phyloP scores from a whole-genome alignment of 2,113 vertebrate genomes.

The Caloenas nicobarica region DNA sequence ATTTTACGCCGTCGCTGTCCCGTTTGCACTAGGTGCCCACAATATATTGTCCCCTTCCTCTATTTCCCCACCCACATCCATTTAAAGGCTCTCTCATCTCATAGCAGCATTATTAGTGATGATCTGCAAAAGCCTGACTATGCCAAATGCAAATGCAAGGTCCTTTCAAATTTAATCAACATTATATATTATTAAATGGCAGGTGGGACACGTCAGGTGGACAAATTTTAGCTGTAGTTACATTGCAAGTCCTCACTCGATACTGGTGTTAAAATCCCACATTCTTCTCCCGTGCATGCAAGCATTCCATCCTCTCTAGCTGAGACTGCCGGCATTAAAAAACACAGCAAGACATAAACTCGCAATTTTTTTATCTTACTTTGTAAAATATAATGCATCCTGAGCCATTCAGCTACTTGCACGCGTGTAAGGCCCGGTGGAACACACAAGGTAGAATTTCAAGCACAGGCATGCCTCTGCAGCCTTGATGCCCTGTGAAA shows the following conservation, averaged over 20 bases:
- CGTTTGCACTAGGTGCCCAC: background rate
- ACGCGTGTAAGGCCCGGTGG: accelerated
- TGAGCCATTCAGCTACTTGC: background rate
- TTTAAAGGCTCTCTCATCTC: background rate
- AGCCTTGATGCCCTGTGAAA: background rate
- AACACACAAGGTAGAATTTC: background rate
- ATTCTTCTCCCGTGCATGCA: background rate
- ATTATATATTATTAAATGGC: background rate
- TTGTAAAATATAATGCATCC: background rate
- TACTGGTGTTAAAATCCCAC: background rate
- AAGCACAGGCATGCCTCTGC: background rate
- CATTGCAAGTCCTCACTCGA: background rate
- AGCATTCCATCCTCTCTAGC: background rate
- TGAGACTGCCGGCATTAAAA: accelerated
- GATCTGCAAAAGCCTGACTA: background rate
- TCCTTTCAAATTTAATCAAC: background rate
- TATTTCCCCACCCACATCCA: background rate
- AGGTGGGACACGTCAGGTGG: background rate
- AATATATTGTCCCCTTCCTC: background rate
- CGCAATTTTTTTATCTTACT: background rate
- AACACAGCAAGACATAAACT: background rate
- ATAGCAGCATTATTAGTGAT: background rate
- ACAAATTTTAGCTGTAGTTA: background rate
- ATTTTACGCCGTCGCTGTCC: background rate
- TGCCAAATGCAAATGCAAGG: background rate